phyloP scores from a whole-genome alignment of 2,888 invertebrate species.

The Quadriops clusia region DNA sequence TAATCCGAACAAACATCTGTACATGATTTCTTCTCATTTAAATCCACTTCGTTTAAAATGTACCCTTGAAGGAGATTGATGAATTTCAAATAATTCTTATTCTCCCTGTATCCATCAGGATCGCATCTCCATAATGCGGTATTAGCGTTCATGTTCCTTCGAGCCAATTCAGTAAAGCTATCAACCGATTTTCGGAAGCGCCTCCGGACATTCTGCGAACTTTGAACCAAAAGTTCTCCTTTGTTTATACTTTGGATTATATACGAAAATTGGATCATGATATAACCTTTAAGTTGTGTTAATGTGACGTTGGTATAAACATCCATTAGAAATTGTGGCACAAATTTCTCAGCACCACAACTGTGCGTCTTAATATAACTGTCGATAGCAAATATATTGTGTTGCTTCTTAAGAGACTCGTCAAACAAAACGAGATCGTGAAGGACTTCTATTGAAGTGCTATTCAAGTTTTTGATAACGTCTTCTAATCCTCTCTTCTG shows the following conservation, averaged over 20 bases:
- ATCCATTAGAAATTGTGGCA: constrained; percentile 47
- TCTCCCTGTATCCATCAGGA: not conserved
- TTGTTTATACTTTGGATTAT: constrained; percentile 43
- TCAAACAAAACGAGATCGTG: no score
- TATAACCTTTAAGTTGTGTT: constrained; percentile 67
- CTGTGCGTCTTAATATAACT: not conserved
- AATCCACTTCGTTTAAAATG: constrained; percentile 71
- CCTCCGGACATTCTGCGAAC: no score
- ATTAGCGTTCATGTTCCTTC: no score
- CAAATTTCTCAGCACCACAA: constrained; percentile 2
- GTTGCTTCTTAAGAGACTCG: not conserved
- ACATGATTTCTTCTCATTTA: constrained; percentile 57
- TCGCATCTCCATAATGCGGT: constrained; percentile 3
- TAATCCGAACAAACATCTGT: constrained; percentile 36
- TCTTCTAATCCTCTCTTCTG: no score
- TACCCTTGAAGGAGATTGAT: constrained; percentile 71
- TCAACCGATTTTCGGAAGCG: no score
- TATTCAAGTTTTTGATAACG: no score
- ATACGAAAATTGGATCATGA: constrained; percentile 75
- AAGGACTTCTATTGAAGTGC: no score
- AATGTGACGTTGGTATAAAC: constrained; percentile 61
- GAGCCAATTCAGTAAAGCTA: no score
- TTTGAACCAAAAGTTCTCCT: no score
- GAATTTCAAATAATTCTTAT: constrained; percentile 53
- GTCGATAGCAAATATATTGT: not conserved